These are phyloP conservation scores for Micromys minutus DNA, from an alignment of 2,113 vertebrate species.

Conservation along the genomic window DNA sequence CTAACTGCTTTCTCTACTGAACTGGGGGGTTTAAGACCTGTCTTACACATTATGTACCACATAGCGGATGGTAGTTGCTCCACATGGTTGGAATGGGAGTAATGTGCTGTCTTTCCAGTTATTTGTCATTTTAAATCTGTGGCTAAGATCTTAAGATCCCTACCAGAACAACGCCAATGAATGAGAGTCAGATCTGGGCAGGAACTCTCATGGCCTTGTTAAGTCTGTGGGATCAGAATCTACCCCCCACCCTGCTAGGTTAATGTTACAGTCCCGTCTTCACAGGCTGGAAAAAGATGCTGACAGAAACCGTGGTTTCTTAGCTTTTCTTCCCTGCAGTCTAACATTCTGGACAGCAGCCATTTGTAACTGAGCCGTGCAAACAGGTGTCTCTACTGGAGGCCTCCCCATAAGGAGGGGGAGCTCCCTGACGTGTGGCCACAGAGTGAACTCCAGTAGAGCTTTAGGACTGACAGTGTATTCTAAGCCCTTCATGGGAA, in stretches of 20 bases:
- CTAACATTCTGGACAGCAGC: background rate
- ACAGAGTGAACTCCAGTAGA: background rate
- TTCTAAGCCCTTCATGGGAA: background rate
- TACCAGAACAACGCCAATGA: background rate
- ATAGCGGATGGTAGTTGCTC: background rate
- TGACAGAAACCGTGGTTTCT: background rate
- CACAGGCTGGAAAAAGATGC: background rate
- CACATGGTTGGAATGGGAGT: background rate
- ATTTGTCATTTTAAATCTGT: background rate
- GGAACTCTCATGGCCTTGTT: background rate
- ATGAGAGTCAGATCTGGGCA: background rate
- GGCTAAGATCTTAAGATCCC: background rate
- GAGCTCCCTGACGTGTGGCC: background rate
- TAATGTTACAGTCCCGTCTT: background rate
- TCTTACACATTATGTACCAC: background rate
- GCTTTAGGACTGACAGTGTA: background rate
- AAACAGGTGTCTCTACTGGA: background rate
- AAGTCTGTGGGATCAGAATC: background rate
- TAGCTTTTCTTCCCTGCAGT: background rate
- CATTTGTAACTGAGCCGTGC: background rate
- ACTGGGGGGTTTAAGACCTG: background rate
- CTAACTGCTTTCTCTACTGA: constrained; percentile 4
- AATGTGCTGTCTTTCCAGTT: background rate
- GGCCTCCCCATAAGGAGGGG: background rate
- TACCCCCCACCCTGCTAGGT: background rate